These are phyloP conservation scores for Myotis daubentonii DNA, from an alignment of 2,797 vertebrate species.

Conservation along the genomic window DNA sequence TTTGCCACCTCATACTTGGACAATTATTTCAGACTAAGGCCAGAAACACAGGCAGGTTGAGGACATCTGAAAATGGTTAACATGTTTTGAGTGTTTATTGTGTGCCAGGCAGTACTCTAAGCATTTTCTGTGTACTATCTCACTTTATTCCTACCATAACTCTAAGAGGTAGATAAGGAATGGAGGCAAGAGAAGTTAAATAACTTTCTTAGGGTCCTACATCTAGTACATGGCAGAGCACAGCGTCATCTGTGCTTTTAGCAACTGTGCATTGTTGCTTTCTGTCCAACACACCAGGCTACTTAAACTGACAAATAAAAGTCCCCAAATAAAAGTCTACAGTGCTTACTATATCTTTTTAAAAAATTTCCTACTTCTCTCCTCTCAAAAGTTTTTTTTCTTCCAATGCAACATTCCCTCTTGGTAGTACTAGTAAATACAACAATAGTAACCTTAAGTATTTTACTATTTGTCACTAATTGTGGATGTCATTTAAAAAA, in stretches of 20 bases:
- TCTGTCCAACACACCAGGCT: not conserved
- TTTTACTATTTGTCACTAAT: constrained; percentile 41
- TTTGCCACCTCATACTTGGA: not conserved
- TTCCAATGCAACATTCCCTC: not conserved
- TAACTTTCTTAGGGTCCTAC: not conserved
- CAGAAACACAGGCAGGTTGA: not conserved
- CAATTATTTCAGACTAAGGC: constrained; percentile 42
- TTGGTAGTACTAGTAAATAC: constrained; percentile 30
- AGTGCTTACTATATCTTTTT: not conserved
- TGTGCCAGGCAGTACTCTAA: not conserved
- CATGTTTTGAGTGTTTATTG: not conserved
- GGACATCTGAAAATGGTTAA: constrained; percentile 18
- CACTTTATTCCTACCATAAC: not conserved
- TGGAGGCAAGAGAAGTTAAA: not conserved
- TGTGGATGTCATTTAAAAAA: not conserved
- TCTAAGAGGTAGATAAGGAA: constrained; percentile 5
- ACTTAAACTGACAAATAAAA: not conserved
- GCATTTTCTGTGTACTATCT: constrained; percentile 20
- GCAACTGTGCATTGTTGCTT: not conserved
- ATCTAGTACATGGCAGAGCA: not conserved
- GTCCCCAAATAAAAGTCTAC: not conserved
- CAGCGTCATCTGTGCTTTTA: not conserved
- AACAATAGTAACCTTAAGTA: not conserved
- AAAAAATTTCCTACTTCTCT: constrained; percentile 43
- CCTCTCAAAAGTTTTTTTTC: constrained; percentile 11